Base-by-base conservation (phyloP, 2,888 invertebrate genomes). In the Junonia oenone region DNA sequence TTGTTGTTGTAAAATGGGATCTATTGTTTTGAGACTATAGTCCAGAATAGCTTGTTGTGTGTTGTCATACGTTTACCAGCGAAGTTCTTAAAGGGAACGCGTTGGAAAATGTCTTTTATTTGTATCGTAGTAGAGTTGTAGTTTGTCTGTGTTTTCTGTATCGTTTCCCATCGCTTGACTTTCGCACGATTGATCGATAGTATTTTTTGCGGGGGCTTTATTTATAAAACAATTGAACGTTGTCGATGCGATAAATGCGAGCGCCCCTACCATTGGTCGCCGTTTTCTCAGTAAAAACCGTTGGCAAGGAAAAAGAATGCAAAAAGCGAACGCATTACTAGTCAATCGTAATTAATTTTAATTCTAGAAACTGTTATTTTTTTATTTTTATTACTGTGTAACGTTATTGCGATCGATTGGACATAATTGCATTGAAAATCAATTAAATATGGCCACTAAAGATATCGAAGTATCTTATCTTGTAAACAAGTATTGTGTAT, bases 141-240 rank as follows among this genome's bases (percentile, higher is more conserved):
- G 69, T 70, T 73, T 55, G 65, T 56, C 27, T 61, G 66, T 15
- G 48, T 43, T 45, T 26, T 50, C 63, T 62, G 72, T 85, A 86
- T 87, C 86, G 71, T 71, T 66, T 64, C 66, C 68, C 80, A 87
- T 88, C 87, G 76, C 75, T 74, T 77, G 86, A 78, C 82, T 85
- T 89, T 88, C 88, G 89, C 88, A 85, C 88, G 88, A 88, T 90
- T 90, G 90, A 90, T 90, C 85, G 89, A 86, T 90, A 87, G 88
- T 84, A 83, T 87, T 90, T 90, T 90, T 90, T 90, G 88, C 83
- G 73, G 73, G 69, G 71, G 77, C 79, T 86, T 85, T 88, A 88
- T 89, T 88, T 88, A 88, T 89, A 90, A 90, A 89, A 90, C 89
- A 90, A 89, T 90, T 81, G 89, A 82, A 82, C 78, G 80, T 81